Base-by-base conservation (phyloP, 2,113 vertebrate genomes). In the Thunnus thynnus region DNA sequence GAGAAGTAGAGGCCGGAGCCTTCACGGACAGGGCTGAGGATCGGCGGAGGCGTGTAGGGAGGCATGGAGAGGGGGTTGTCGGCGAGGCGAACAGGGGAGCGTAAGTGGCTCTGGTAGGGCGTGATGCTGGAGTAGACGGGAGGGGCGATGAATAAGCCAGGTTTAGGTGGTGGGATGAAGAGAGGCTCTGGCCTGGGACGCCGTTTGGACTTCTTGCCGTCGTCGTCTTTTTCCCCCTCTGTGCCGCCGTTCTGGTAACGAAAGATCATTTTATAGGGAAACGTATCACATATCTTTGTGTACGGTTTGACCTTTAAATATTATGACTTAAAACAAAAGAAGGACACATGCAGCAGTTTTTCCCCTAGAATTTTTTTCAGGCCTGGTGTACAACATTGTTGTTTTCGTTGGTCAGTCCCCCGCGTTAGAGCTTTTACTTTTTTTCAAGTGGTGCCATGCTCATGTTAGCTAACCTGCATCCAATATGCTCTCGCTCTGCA, bases 1-100 rank as follows among this genome's bases (percentile, higher is more conserved):
- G 98, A 97, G 94, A 99, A 99, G 91, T 99, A 99, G 4, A 99
- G 97, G 50, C 98, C 98, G 0, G 98, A 98, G 72, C 98, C 98
- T 87, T 99, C 98, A 17, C 98, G 96, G 50, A 99, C 97, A 0
- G 98, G 98, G 93, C 98, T 99, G 77, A 99, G 98, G 93, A 99
- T 99, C 0, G 98, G 98, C 0, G 98, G 98, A 0, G 98, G 98
- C 1, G 98, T 99, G 90, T 99, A 99, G 41, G 98, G 98, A 6
- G 98, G 98, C 72, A 98, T 94, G 84, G 96, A 95, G 66, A 99
- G 96, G 6, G 96, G 95, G 90, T 98, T 96, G 79, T 99, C 98
- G 0, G 94, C 92, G 13, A 97, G 94, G 57, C 97, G 96, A 10
- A 99, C 97, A 0, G 98, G 98, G 0, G 98, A 99, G 25, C 98